Evolutionary conservation across 2,113 vertebrate species (phyloP), one percentile per base, ranked within the genome.

Genomic region (Burhinus oedicnemus): DNA sequence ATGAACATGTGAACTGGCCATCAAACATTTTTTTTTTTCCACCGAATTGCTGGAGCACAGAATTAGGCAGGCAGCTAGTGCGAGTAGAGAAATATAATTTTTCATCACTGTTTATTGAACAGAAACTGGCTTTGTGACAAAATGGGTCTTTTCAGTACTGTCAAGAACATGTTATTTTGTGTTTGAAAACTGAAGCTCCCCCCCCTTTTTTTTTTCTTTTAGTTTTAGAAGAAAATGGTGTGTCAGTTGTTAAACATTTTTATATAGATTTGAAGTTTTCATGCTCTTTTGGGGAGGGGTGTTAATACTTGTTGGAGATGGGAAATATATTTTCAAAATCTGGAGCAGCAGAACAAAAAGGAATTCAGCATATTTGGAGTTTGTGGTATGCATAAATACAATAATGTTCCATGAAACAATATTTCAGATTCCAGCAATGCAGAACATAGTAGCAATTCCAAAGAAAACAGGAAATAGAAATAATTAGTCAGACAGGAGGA

Each of bases 381-480:
- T 70, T 95, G 94, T 94, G 93, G 94, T 78, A 97, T 95, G 95
- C 91, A 86, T 78, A 95, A 94, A 90, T 88, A 83, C 30, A 97
- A 44, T 68, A 89, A 75, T 44, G 51, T 70, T 93, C 89, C 91
- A 52, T 95, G 95, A 96, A 95, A 88, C 79, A 83, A 88, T 96
- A 91, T 95, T 97, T 95, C 45, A 86, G 93, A 95, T 97, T 97
- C 94, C 96, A 97, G 78, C 78, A 91, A 85, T 78, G 75, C 75
- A 94, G 81, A 95, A 97, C 89, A 87, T 66, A 93, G 65, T 30
- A 85, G 78, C 51, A 70, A 80, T 83, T 90, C 92, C 75, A 95
- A 94, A 93, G 84, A 96, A 97, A 97, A 95, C 96, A 96, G 96
- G 95, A 97, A 95, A 94, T 68, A 87, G 68, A 95, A 96, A n/a